Evolutionary conservation across 2,888 invertebrate species (phyloP).

Genomic region (Caenorhabditis sp.): DNA sequence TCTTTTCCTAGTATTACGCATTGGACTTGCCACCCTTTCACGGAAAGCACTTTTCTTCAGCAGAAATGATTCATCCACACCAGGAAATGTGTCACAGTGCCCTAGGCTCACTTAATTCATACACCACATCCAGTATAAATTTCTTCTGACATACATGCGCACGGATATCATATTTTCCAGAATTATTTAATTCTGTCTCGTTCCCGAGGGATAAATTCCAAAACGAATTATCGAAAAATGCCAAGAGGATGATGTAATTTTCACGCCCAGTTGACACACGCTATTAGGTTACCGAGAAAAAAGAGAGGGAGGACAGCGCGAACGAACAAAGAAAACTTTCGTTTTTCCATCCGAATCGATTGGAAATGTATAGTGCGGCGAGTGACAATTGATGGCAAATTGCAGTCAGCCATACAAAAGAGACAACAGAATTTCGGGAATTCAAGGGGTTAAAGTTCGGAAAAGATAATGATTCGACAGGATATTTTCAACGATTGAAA

Average conservation of each 20-base stretch:
- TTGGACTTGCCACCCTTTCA: conserved; percentile 51
- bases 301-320: conserved; percentile 10
- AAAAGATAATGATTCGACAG: conserved; percentile 12
- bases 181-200: background rate
- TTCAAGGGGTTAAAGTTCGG: background rate
- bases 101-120: background rate
- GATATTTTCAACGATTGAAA: background rate
- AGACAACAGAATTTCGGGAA: conserved; percentile 5
- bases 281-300: background rate
- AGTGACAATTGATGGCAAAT: conserved; percentile 24
- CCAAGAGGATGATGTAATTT: conserved; percentile 27
- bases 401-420: conserved; percentile 20
- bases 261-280: background rate
- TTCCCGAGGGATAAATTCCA: background rate
- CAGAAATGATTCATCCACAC: conserved; percentile 47
- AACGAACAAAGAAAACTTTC: conserved; percentile 44
- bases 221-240: conserved; percentile 9
- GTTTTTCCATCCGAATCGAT: conserved; percentile 53
- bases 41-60: conserved; percentile 54
- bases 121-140: background rate
- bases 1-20: conserved; percentile 49
- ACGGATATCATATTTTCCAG: background rate
- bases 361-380: conserved; percentile 30
- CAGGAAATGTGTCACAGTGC: background rate
- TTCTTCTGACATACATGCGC: background rate